phyloP scores from a whole-genome alignment of 2,888 invertebrate species.

The Xestia xanthographa region DNA sequence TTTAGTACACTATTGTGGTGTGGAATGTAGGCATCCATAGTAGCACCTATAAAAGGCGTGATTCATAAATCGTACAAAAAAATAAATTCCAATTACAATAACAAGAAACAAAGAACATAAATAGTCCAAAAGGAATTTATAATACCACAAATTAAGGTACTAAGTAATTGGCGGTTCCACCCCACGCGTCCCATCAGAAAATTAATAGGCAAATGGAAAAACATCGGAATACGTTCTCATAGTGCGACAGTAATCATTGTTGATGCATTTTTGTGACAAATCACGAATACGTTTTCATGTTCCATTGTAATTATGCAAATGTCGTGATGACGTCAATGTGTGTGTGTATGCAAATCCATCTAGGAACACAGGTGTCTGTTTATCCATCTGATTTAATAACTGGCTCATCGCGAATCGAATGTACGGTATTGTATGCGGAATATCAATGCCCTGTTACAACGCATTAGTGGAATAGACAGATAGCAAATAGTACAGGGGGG shows the following conservation, averaged over 20 bases:
- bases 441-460: constrained; percentile 83
- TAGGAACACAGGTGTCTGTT: constrained; percentile 83
- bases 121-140: constrained; percentile 55
- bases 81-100: constrained; percentile 46
- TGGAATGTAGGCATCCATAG: too few species aligned
- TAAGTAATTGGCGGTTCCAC: constrained; percentile 66
- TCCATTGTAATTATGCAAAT: constrained; percentile 80
- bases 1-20: background rate
- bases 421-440: constrained; percentile 81
- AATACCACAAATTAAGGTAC: constrained; percentile 61
- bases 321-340: constrained; percentile 67
- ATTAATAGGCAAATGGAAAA: constrained; percentile 68
- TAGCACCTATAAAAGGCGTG: background rate
- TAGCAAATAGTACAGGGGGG: constrained; percentile 80
- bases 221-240: constrained; percentile 54
- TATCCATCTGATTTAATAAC: constrained; percentile 88
- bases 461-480: constrained; percentile 86
- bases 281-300: constrained; percentile 68
- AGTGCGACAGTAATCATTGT: constrained; percentile 60
- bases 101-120: constrained; percentile 49
- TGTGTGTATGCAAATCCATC: constrained; percentile 75
- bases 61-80: constrained; percentile 24
- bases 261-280: constrained; percentile 71
- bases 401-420: constrained; percentile 84
- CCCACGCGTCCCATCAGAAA: constrained; percentile 54